A percentile compares a stretch with the other conserved stretches of the same genome.
These are phyloP conservation scores for Dromococcyx pavoninus DNA, from an alignment of 2,797 vertebrate genomes.

Conservation along the genomic window DNA sequence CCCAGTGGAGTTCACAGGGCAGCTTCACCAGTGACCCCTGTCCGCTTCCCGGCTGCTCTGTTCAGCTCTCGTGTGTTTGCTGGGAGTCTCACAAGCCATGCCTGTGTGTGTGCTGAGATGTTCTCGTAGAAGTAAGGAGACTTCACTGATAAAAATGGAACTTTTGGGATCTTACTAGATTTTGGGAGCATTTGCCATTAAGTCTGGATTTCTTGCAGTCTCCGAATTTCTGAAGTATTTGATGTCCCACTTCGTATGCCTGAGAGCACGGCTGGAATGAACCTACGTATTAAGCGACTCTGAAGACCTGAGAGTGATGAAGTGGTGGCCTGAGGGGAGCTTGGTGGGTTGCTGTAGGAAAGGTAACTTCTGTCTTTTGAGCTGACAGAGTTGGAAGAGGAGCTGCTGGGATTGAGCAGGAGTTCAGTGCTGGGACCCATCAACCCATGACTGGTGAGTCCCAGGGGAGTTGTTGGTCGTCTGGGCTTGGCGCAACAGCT, in stretches of 20 bases:
- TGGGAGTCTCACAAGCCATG: neutral
- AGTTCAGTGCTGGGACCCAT: neutral
- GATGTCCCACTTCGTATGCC: rapidly evolving
- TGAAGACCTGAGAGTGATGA: rapidly evolving
- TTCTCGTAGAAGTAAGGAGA: neutral
- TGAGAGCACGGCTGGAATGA: neutral
- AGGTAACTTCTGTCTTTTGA: neutral
- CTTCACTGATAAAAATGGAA: neutral
- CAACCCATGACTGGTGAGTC: rapidly evolving
- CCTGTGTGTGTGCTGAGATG: neutral
- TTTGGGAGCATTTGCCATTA: neutral
- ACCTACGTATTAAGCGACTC: rapidly evolving
- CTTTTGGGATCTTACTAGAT: neutral
- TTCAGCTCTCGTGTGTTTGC: neutral
- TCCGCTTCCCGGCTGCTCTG: neutral
- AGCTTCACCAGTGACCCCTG: neutral
- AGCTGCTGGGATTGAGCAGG: neutral
- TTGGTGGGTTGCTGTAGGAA: neutral
- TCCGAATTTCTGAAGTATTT: neutral
- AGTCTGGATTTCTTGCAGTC: neutral
- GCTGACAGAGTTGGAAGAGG: neutral
- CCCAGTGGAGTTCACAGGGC: neutral
- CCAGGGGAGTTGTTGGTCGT: rapidly evolving
- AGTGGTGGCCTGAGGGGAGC: neutral
- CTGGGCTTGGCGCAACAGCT: neutral